Percentiles rank a stretch among this genome's conserved stretches.
Evolutionary conservation across 2,797 vertebrate genomes (phyloP).

Genomic region (Gambelia wislizenii): DNA sequence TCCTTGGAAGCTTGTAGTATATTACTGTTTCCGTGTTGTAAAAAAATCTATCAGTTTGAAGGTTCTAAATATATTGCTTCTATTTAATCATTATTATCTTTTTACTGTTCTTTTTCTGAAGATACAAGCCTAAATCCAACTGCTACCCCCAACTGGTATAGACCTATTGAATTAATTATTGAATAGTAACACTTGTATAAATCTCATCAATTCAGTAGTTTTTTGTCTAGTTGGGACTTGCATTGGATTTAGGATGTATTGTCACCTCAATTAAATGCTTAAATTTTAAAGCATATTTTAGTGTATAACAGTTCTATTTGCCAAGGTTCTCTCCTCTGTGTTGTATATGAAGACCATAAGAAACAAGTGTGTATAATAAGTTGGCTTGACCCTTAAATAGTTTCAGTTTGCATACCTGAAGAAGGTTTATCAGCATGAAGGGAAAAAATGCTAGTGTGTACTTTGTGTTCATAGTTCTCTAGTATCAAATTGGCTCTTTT

Average conservation of each 20-base stretch:
- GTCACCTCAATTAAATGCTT: background rate
- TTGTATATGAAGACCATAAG: background rate
- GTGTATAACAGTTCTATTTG: background rate
- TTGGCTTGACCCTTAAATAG: background rate
- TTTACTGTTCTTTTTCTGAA: slow-evolving; percentile 14
- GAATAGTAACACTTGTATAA: too few species aligned
- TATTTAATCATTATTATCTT: slow-evolving; percentile 4
- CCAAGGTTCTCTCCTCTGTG: background rate
- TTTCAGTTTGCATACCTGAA: background rate
- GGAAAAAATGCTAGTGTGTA: background rate
- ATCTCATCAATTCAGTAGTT: too few species aligned
- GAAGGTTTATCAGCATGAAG: background rate
- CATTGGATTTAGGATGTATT: too few species aligned
- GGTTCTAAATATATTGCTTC: background rate
- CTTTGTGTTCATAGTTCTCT: background rate
- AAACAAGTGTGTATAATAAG: background rate
- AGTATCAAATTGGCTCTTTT: background rate
- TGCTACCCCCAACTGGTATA: too few species aligned
- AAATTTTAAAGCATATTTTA: background rate
- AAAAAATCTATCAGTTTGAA: background rate
- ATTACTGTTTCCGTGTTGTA: background rate
- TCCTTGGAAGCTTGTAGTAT: background rate
- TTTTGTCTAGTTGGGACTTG: too few species aligned
- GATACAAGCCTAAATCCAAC: background rate
- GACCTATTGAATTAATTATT: too few species aligned